Conservation (phyloP, 2,797 vertebrate species). For the Danio kyathit region DNA sequence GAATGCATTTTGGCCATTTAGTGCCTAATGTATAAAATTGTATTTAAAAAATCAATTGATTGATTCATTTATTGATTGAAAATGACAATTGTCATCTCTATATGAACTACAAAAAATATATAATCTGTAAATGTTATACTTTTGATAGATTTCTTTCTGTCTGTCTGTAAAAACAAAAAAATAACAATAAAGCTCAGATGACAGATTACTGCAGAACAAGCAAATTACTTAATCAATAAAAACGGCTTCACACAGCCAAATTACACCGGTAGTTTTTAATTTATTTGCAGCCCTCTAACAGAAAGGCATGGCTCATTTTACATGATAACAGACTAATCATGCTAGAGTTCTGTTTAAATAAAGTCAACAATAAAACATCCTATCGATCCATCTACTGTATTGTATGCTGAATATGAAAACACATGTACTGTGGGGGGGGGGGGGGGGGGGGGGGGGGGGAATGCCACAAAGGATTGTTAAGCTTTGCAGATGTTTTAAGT, state of each 20-base stretch:
- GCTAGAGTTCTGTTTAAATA: not conserved
- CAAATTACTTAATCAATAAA: not conserved
- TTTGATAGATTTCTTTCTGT: too few relatives aligned
- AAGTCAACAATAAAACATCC: not conserved
- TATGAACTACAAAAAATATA: too few relatives aligned
- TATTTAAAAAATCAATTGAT: too few relatives aligned
- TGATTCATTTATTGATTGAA: too few relatives aligned
- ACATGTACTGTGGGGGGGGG: too few relatives aligned
- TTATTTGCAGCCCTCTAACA: not conserved
- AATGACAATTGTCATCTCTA: too few relatives aligned
- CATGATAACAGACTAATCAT: not conserved
- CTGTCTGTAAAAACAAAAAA: not conserved
- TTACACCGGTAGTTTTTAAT: not conserved
- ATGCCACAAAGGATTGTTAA: constrained; percentile 2
- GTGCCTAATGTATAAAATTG: too few relatives aligned
- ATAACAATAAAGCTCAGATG: not conserved
- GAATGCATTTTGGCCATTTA: too few relatives aligned
- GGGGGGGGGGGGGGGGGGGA: too few relatives aligned
- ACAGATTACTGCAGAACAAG: not conserved
- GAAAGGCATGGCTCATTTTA: not conserved
- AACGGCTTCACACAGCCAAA: not conserved
- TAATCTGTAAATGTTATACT: too few relatives aligned
- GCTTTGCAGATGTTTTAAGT: constrained; percentile 36
- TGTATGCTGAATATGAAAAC: too few relatives aligned
- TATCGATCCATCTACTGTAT: not conserved